Percentiles rank a stretch among this genome's conserved stretches.
phyloP scores from a whole-genome alignment of 2,888 invertebrate genomes.

The Aphidoletes aphidimyza region DNA sequence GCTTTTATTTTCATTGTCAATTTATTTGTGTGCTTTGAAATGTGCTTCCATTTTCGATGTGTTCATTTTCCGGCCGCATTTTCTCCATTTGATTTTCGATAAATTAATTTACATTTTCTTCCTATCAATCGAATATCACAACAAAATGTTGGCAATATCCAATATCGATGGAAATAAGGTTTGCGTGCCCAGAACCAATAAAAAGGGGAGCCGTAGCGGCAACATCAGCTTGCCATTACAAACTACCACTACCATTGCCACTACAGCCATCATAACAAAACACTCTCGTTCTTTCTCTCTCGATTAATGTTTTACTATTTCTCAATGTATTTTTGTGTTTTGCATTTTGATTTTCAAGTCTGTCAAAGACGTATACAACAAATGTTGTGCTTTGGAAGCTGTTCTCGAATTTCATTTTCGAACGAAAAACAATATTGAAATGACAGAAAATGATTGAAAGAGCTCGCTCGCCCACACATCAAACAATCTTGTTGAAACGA shows the following conservation, averaged over 20 bases:
- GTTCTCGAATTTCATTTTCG: too few relatives aligned
- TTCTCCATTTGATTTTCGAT: not conserved
- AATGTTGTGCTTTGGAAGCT: not conserved
- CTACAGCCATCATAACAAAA: too few relatives aligned
- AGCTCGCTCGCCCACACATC: too few relatives aligned
- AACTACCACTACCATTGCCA: too few relatives aligned
- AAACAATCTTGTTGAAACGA: not conserved
- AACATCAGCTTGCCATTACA: too few relatives aligned
- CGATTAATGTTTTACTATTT: too few relatives aligned
- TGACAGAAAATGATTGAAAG: slow-evolving; percentile 24
- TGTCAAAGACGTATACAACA: too few relatives aligned
- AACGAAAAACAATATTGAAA: not conserved
- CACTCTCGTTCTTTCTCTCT: too few relatives aligned
- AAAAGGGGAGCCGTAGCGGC: not conserved
- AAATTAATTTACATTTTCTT: slow-evolving; percentile 38
- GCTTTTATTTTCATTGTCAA: not conserved
- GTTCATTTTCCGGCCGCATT: not conserved
- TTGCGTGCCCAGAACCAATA: slow-evolving; percentile 36
- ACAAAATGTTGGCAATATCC: not conserved
- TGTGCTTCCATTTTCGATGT: too few relatives aligned
- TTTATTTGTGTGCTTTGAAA: not conserved
- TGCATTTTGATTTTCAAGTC: too few relatives aligned
- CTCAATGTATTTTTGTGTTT: too few relatives aligned
- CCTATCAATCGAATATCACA: not conserved
- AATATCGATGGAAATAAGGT: slow-evolving; percentile 24